Conservation (phyloP, 2,113 vertebrate species). For the Sula dactylatra region DNA sequence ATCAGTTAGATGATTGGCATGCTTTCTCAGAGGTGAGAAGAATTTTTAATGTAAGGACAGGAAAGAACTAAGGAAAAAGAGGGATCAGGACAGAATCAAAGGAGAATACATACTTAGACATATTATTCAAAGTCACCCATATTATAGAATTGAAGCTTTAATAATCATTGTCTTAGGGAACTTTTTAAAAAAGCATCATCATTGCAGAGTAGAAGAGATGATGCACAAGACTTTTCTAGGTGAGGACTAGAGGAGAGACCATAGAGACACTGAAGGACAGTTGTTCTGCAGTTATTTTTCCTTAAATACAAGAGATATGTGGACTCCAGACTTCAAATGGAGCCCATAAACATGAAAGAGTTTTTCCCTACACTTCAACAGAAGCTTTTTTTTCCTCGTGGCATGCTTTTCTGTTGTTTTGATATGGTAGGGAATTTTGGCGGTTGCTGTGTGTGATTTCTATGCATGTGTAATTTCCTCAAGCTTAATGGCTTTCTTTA, state of each 20-base stretch:
- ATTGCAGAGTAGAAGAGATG: background rate
- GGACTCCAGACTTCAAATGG: background rate
- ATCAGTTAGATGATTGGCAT: background rate
- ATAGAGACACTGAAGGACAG: background rate
- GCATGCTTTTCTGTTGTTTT: background rate
- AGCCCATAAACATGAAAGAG: constrained; percentile 13
- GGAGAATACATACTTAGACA: background rate
- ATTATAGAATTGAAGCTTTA: background rate
- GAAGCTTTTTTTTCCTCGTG: background rate
- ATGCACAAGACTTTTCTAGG: background rate
- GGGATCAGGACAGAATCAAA: background rate
- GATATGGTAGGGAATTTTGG: background rate
- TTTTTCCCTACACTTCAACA: background rate
- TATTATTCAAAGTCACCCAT: background rate
- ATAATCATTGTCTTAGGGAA: background rate
- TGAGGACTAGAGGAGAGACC: background rate
- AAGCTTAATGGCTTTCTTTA: background rate
- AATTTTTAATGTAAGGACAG: background rate
- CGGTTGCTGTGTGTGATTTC: background rate
- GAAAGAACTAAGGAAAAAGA: background rate
- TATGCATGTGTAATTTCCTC: background rate
- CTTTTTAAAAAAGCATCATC: background rate
- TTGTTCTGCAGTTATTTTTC: background rate
- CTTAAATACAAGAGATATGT: background rate
- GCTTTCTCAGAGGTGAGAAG: background rate